A percentile compares a stretch with the other conserved stretches of the same genome.
Evolutionary conservation across 2,797 vertebrate species (phyloP).

Genomic region (Myioborus miniatus): DNA sequence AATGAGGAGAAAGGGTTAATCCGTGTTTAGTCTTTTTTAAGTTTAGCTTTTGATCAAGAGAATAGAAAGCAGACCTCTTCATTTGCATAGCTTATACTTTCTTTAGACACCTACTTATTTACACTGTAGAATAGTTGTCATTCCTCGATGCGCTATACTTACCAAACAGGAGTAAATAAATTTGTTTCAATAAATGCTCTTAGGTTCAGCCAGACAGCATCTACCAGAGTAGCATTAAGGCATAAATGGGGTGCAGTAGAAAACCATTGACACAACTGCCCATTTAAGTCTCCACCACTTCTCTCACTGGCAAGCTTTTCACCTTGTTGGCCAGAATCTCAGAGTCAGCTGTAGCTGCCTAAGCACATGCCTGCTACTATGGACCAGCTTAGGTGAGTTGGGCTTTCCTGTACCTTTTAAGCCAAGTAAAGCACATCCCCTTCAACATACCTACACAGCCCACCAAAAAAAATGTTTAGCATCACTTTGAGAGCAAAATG

Average conservation of each 20-base stretch:
- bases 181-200: fast-evolving
- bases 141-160: fast-evolving
- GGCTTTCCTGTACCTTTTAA: fast-evolving
- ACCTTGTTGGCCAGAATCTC: fast-evolving
- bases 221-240: fast-evolving
- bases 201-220: fast-evolving
- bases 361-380: fast-evolving
- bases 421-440: background rate
- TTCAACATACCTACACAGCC: fast-evolving
- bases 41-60: background rate
- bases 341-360: fast-evolving
- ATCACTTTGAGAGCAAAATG: fast-evolving
- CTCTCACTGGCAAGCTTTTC: fast-evolving
- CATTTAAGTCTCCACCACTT: fast-evolving
- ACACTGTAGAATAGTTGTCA: fast-evolving
- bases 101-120: background rate
- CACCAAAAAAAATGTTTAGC: fast-evolving
- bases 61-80: background rate
- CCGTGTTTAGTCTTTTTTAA: background rate
- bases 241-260: fast-evolving
- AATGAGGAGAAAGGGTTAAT: fast-evolving
- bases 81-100: fast-evolving
- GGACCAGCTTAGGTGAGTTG: fast-evolving
- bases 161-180: fast-evolving
- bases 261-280: fast-evolving